phyloP scores from a whole-genome alignment of 2,888 invertebrate species.

The Eustalomyia histrio region DNA sequence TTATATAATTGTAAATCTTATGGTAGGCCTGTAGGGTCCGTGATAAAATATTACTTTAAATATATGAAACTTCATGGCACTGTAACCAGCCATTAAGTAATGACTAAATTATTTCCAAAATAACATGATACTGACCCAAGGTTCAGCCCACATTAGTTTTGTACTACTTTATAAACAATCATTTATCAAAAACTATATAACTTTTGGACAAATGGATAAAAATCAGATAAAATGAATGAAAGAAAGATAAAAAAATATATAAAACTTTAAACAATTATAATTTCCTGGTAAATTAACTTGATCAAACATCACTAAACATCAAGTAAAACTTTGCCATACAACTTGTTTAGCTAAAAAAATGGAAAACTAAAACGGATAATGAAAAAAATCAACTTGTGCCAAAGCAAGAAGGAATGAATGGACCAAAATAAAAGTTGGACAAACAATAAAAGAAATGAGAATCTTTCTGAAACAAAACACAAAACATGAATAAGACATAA shows the following conservation, averaged over 20 bases:
- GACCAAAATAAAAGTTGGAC: slow-evolving; percentile 18
- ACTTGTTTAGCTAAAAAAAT: slow-evolving; percentile 30
- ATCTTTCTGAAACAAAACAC: slow-evolving; percentile 11
- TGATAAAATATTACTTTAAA: no score
- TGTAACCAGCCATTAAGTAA: no score
- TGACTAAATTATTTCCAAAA: no score
- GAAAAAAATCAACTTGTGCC: slow-evolving; percentile 27
- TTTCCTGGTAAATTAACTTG: slow-evolving; percentile 69
- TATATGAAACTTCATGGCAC: no score
- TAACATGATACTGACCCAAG: no score
- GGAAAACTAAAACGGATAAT: slow-evolving; percentile 14
- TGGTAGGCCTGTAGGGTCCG: no score
- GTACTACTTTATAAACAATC: slow-evolving; percentile 31
- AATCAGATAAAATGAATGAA: slow-evolving; percentile 39
- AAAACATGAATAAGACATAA: slow-evolving; percentile 18
- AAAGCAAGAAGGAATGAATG: slow-evolving; percentile 19
- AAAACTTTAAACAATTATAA: slow-evolving; percentile 68
- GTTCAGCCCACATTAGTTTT: background rate
- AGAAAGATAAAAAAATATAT: slow-evolving; percentile 47
- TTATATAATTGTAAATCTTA: no score
- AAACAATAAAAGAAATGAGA: slow-evolving; percentile 1
- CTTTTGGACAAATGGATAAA: slow-evolving; percentile 38
- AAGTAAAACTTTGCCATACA: slow-evolving; percentile 58
- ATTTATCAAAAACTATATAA: slow-evolving; percentile 41
- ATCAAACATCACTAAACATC: slow-evolving; percentile 65